Evolutionary conservation across 2,113 vertebrate species (phyloP).

Genomic region (Elanus axillaris): DNA sequence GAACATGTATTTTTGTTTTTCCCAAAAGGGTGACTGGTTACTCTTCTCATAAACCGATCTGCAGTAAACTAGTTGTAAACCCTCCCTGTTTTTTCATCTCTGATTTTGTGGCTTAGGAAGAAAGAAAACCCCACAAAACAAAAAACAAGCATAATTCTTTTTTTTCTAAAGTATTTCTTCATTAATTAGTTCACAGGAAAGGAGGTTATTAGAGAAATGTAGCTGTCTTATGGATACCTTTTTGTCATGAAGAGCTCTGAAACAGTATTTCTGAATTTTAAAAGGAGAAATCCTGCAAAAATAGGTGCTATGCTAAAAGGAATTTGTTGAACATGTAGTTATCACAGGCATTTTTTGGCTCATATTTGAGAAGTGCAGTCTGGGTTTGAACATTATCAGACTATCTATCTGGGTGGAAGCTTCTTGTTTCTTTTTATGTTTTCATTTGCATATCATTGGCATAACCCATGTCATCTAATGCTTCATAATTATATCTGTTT

Average conservation of each 20-base stretch:
- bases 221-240: neutral
- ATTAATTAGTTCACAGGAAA: neutral
- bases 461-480: slow-evolving; percentile 83
- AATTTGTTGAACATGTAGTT: neutral
- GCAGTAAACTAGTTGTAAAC: neutral
- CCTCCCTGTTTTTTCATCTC: neutral
- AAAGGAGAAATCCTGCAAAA: neutral
- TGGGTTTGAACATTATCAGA: slow-evolving; percentile 34
- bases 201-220: neutral
- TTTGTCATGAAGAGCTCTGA: neutral
- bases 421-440: slow-evolving; percentile 78
- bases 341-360: slow-evolving; percentile 22
- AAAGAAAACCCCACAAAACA: neutral
- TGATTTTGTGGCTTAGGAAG: neutral
- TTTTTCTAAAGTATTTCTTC: neutral
- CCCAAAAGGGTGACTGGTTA: neutral
- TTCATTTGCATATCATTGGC: slow-evolving; percentile 73
- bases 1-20: neutral
- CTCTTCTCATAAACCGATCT: neutral
- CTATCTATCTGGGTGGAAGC: slow-evolving; percentile 62
- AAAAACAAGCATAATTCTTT: neutral
- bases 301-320: neutral
- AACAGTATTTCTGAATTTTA: neutral
- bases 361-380: neutral
- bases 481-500: slow-evolving; percentile 80